These are phyloP conservation scores for Chelonus insularis DNA, from an alignment of 1,140 invertebrate genomes.

Conservation along the genomic window DNA sequence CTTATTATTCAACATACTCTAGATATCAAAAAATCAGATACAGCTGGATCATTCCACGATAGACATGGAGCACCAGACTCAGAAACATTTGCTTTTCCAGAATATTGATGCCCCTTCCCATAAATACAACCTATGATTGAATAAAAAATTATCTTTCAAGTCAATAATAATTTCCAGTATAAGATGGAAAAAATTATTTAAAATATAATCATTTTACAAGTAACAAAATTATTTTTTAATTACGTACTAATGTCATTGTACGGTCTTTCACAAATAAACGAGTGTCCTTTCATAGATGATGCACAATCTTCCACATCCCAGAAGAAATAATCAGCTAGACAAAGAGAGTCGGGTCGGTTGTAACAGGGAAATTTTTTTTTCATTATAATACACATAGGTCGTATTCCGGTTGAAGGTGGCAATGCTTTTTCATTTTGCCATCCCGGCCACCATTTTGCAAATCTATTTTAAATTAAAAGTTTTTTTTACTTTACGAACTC, in stretches of 20 bases:
- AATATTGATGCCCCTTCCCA: slow-evolving; percentile 59
- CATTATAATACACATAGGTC: slow-evolving; percentile 53
- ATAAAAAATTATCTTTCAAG: slow-evolving; percentile 10
- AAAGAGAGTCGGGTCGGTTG: slow-evolving; percentile 40
- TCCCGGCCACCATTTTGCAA: slow-evolving; percentile 56
- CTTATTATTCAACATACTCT: slow-evolving; percentile 38
- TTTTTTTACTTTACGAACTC: no score
- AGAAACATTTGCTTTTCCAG: slow-evolving; percentile 61
- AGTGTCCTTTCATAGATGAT: slow-evolving; percentile 49
- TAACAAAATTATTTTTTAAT: no score
- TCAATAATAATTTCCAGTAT: background rate
- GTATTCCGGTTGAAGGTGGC: slow-evolving; percentile 36
- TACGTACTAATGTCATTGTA: slow-evolving; percentile 59
- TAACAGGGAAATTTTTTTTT: slow-evolving; percentile 57
- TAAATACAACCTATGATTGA: slow-evolving; percentile 58
- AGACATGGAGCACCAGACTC: slow-evolving; percentile 58
- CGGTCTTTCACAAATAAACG: slow-evolving; percentile 60
- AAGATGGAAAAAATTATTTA: no score
- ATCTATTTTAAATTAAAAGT: slow-evolving; percentile 36
- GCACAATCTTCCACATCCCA: slow-evolving; percentile 62
- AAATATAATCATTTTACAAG: no score
- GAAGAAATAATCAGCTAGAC: slow-evolving; percentile 61
- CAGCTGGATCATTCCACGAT: slow-evolving; percentile 54
- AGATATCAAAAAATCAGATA: slow-evolving; percentile 47
- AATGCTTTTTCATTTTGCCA: slow-evolving; percentile 47